Base-by-base conservation (phyloP, 2,888 invertebrate species). In the Tanaodytes sp. region DNA sequence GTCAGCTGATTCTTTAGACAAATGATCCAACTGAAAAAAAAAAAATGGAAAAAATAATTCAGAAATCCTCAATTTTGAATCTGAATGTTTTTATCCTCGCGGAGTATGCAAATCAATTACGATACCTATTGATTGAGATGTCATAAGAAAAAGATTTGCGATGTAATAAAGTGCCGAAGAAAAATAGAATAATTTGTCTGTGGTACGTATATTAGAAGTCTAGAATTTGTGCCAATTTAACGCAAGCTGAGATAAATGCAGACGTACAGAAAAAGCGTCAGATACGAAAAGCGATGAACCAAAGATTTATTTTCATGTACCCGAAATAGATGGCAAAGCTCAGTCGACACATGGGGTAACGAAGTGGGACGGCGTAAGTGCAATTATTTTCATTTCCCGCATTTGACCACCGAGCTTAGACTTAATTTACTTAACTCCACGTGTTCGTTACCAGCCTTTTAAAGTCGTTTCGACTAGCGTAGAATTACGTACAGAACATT, bases 361-460 rank as follows among this genome's bases (percentile, higher is more conserved):
- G 62, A 77, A 77, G 71, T 76, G 73, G 75, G 70, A 69, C 77
- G 54, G 64, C 70, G 45, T 55, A 70, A 66, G 69, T 57, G 73
- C 63, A 74, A 76, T 77, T 75, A 78, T 76, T 76, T 75, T 76
- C 64, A 69, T 72, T 72, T 72, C 67, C 64, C 59, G n/a, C n/a
- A 42, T 51, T 49, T 48, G 42, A 61, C 20, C 46, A 40, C 30
- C 36, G 39, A 23, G 33, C 12, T 33, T 27, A 3, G 48, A 11
- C 18, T 45, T 52, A 52, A 59, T 66, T 59, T 15, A 36, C 33
- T 48, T 37, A 36, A 65, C 45, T 65, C 42, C 36, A 23, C n/a
- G n/a, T n/a, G n/a, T n/a, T n/a, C n/a, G n/a, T n/a, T n/a, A n/a
- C n/a, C n/a, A n/a, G n/a, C n/a, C n/a, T n/a, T n/a, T n/a, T n/a